Evolutionary conservation across 2,797 vertebrate species (phyloP), one percentile per base, ranked within the genome.

Genomic region (Poecilia velifera): DNA sequence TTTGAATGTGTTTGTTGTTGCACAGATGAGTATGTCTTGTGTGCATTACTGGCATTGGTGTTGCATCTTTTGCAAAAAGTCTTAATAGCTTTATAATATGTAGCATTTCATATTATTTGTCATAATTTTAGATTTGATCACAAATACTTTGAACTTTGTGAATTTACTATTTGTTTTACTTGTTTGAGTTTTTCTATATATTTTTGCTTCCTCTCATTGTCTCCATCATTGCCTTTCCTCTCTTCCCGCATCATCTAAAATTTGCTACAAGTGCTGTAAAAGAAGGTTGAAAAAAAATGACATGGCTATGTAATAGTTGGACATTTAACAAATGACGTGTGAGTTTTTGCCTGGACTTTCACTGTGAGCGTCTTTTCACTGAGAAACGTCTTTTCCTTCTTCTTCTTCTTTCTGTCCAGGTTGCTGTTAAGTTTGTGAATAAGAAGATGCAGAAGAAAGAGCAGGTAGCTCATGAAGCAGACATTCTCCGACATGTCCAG

Each of bases 381-480:
- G 64, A 43, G 22, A 41, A 39, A 14, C 22, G 0, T 47, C 34
- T 34, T 2, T 34, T 34, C 3, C 3, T 14, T 2, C 1, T 22
- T 25, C 31, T 31, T 31, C 31, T 31, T 41, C 36, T 9, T 66
- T 57, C 4, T 62, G 0, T 53, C 20, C 79, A 95, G 94, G 97
- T 99, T 10, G 98, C 98, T 0, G 98, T 98, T 53, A 99, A 99
- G 93, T 99, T 96, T 80, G 96, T 99, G 81, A 98, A 94, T 92
- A 99, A 99, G 93, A 99, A 98, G 94, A 97, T 99, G 97, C 98
- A 97, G 94, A 98, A 97, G 93, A 98, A 98, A 84, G 98, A 99
- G 86, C 98, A 99, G 90, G 98, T 97, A 78, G 97, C 97, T 4
- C 98, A 98, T 0, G 98, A 99, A 89, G 98, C 97, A 0, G 97